These are phyloP conservation scores for Silvanus unidentatus DNA, from an alignment of 2,888 invertebrate genomes.

Conservation along the genomic window DNA sequence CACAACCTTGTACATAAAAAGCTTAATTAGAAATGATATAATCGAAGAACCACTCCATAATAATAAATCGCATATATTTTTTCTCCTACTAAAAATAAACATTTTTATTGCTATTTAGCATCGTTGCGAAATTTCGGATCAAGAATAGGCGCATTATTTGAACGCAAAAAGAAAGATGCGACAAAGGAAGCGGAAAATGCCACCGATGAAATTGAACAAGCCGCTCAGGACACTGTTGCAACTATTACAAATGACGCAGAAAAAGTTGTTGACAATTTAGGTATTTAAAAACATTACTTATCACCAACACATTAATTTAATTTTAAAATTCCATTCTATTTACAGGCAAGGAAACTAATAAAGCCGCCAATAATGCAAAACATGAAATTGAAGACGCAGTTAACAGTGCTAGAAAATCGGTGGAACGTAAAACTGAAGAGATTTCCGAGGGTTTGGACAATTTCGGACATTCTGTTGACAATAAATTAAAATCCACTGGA, in stretches of 20 bases:
- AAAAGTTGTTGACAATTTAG: conserved; percentile 51
- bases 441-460: conserved; percentile 37
- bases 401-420: conserved; percentile 12
- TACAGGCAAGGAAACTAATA: conserved; percentile 7
- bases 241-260: conserved; percentile 53
- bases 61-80: not conserved
- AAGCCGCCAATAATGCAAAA: too few species aligned
- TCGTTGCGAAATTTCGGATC: conserved; percentile 67
- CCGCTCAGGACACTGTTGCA: conserved; percentile 58
- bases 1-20: not conserved
- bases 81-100: not conserved
- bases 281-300: conserved; percentile 23
- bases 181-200: conserved; percentile 60
- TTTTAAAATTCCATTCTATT: too few species aligned
- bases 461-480: conserved; percentile 11
- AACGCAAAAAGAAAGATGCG: conserved; percentile 65
- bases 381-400: too few species aligned
- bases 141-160: conserved; percentile 65
- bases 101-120: conserved; percentile 44
- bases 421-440: conserved; percentile 15
- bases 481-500: conserved; percentile 14
- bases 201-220: conserved; percentile 51
- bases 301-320: not conserved
- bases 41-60: not conserved
- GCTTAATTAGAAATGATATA: conserved; percentile 3